Base-by-base conservation (phyloP, 2,888 invertebrate genomes). In the Escarpia spicata region DNA sequence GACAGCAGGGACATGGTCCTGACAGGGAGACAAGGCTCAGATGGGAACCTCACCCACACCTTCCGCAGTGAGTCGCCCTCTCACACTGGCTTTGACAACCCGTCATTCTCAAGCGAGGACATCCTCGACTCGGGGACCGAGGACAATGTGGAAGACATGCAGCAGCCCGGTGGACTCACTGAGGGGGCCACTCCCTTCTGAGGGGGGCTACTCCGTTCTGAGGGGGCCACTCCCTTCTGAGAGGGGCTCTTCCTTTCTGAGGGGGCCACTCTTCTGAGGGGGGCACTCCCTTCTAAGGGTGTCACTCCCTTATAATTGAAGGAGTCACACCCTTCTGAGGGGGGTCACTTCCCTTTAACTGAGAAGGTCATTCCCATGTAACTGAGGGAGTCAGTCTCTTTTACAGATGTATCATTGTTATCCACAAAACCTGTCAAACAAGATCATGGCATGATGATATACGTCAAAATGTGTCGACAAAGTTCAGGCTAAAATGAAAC, bases 141-240 rank as follows among this genome's bases (percentile, higher is more conserved):
- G 2, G 75, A 75, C 75, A 75, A 75, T 75, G 75, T 75, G 75
- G 75, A 75, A 75, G 75, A 75, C 75, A 6, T 75, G 75, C 75
- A 75, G 75, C 75, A 75, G 6, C 75, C n/a, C 2, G 19, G 75
- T 75, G 75, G 26, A 75, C n/a, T 75, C 19, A 75, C 19, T 15
- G 75, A 75, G n/a, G 75, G 75, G n/a, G 75, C 75, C 19, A 75
- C 75, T 75, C 75, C 75, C n/a, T 75, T 75, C 75, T 75, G 75
- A 75, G 60, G 26, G 19, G 75, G 19, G 75, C 15, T 3, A 60
- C 19, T 60, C 45, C 45, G 6, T 45, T 45, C 45, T 9, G 45
- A 60, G 15, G 15, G 60, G 15, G 75, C 26, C 19, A 75, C 75
- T 75, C 75, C 26, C n/a, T 75, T 75, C 75, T 75, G 75, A 75